phyloP scores from a whole-genome alignment of 2,113 vertebrate species.

The Pterocles orientalis region DNA sequence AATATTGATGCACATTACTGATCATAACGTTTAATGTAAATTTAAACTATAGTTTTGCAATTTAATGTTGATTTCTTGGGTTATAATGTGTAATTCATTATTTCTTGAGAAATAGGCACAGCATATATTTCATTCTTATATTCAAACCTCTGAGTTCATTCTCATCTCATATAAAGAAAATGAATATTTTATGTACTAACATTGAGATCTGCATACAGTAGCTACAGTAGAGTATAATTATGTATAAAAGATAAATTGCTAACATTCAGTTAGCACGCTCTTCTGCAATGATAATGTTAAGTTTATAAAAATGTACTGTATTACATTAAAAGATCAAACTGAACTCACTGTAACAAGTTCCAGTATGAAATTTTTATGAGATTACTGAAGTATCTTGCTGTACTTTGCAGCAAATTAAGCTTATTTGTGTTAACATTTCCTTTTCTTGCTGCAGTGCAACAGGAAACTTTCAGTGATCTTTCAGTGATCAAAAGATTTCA shows the following conservation, averaged over 20 bases:
- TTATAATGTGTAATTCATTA: constrained; percentile 71
- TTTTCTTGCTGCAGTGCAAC: constrained; percentile 70
- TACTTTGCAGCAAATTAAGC: constrained; percentile 46
- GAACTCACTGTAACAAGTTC: constrained; percentile 70
- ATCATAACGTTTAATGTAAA: constrained; percentile 70
- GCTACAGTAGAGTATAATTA: constrained; percentile 70
- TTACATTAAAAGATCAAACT: constrained; percentile 73
- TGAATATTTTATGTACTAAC: constrained; percentile 75
- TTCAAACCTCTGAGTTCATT: constrained; percentile 57
- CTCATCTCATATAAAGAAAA: constrained; percentile 68
- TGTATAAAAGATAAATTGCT: constrained; percentile 71
- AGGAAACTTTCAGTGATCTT: constrained; percentile 58
- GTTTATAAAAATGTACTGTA: constrained; percentile 76
- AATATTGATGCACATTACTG: constrained; percentile 62
- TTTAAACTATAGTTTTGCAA: constrained; percentile 71
- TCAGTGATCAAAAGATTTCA: too few relatives aligned
- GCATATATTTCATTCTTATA: constrained; percentile 65
- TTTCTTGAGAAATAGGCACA: constrained; percentile 74
- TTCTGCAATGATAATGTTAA: constrained; percentile 70
- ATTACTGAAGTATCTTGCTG: constrained; percentile 66
- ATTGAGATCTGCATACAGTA: constrained; percentile 71
- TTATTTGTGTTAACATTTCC: constrained; percentile 12
- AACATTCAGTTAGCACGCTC: constrained; percentile 71
- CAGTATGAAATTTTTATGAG: constrained; percentile 67
- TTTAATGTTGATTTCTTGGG: constrained; percentile 68